Evolutionary conservation across 1,140 invertebrate genomes (phyloP).

Genomic region (Listronotus oregonensis): DNA sequence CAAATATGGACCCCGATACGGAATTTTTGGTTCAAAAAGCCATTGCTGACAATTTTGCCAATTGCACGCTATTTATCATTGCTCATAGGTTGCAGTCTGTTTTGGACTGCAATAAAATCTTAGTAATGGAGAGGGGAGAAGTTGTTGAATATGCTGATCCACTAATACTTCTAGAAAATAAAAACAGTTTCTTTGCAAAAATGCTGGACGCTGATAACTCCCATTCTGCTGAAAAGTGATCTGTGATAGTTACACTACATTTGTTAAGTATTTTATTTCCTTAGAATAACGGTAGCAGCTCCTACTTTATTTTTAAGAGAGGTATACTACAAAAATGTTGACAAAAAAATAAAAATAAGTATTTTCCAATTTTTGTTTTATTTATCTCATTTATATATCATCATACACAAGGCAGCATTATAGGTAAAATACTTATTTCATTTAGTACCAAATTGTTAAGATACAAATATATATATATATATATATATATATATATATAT

Average conservation of each 20-base stretch:
- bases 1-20: conserved; percentile 73
- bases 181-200: conserved; percentile 66
- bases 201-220: conserved; percentile 60
- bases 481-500: too few species aligned
- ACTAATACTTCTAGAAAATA: conserved; percentile 65
- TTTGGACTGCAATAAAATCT: conserved; percentile 76
- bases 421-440: too few species aligned
- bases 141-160: conserved; percentile 76
- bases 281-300: too few species aligned
- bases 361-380: too few species aligned
- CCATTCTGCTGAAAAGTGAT: conserved; percentile 10
- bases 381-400: too few species aligned
- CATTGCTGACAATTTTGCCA: conserved; percentile 68
- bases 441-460: too few species aligned
- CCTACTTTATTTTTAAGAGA: too few species aligned
- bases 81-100: conserved; percentile 82
- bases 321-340: too few species aligned
- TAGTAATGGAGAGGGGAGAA: conserved; percentile 72
- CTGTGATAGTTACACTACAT: background rate
- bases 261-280: too few species aligned
- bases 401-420: too few species aligned
- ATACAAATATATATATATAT: too few species aligned
- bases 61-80: conserved; percentile 81
- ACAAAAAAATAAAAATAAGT: too few species aligned
- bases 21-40: conserved; percentile 72